Evolutionary conservation across 92 coral and sea anemone species (phyloP), one percentile per base, ranked within the genome.

Genomic region (Porites divaricata): DNA sequence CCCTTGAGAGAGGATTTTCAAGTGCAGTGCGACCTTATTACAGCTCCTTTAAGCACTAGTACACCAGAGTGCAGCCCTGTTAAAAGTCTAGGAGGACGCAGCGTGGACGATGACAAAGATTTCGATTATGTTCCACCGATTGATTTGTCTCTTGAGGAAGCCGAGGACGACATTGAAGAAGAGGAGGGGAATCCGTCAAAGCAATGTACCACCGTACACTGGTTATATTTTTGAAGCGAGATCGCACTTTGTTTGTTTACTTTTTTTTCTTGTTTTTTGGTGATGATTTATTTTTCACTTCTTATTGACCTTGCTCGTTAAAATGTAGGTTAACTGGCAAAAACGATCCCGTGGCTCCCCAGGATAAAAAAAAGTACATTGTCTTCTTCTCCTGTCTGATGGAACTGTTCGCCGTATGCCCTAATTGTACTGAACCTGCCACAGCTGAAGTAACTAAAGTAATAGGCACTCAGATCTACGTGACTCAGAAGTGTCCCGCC

Each of bases 371-470:
- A 3, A 68, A 68, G 73, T 68, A 25, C 49, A 0, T 68, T 26
- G 73, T 68, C 25, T 68, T 68, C 15, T 68, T 68, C 8, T 68
- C 73, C 73, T 68, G 22, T 19, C 16, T 28, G 17, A 68, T 68
- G 73, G n/a, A 68, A 21, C 73, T 68, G 19, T 68, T 68, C 8
- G 73, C 11, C 19, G 13, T 68, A 1, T 68, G 73, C 41, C 73
- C 52, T 10, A 15, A 3, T 17, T 68, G 73, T 20, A 45, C 24
- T 45, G 75, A 70, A 52, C 75, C 75, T 45, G 54, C 75, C n/a
- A 45, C 75, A 4, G 23, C 57, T 45, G 75, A 28, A n/a, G 53
- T 70, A 2, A 17, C 75, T 15, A 70, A 17, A 10, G 53, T 70
- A 20, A 24, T 49, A 2, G 75, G 75, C 24, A 70, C 75, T 35